A percentile compares a stretch with the other conserved stretches of the same genome.
Evolutionary conservation across 2,888 invertebrate species (phyloP).

Genomic region (Dryomyza anilis): DNA sequence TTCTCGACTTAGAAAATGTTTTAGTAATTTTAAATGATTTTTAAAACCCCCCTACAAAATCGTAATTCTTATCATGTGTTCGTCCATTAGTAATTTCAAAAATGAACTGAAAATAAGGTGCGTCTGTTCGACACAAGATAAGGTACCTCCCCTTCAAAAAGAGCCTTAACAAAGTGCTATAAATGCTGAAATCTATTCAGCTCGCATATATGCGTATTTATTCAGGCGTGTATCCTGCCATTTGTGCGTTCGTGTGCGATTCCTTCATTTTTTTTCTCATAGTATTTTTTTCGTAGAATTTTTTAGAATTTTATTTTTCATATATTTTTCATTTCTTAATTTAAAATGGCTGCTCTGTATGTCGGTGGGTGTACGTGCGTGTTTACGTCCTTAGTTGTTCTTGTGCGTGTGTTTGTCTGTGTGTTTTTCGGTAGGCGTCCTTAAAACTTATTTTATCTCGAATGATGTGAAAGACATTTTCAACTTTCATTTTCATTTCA

Average conservation of each 20-base stretch:
- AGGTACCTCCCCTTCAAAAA: neutral
- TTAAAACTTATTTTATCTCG: neutral
- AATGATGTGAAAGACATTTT: constrained; percentile 23
- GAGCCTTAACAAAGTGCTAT: neutral
- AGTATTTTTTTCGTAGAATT: constrained; percentile 1
- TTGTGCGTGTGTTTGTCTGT: neutral
- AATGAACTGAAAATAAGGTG: neutral
- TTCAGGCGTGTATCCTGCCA: neutral
- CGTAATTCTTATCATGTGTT: neutral
- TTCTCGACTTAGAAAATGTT: too few species aligned
- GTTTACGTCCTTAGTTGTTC: neutral
- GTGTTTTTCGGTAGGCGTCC: neutral
- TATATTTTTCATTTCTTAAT: constrained; percentile 12
- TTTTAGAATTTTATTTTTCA: neutral
- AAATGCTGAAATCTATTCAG: neutral
- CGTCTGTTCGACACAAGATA: neutral
- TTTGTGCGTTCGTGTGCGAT: neutral
- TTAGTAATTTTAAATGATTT: neutral
- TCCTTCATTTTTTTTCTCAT: neutral
- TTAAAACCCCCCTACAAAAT: neutral
- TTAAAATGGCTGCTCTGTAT: constrained; percentile 10
- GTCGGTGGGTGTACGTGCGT: neutral
- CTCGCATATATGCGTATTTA: neutral
- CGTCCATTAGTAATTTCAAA: too few species aligned
- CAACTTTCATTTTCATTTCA: constrained; percentile 27